phyloP scores from a whole-genome alignment of 1,140 invertebrate species.

The Drosophila azteca region DNA sequence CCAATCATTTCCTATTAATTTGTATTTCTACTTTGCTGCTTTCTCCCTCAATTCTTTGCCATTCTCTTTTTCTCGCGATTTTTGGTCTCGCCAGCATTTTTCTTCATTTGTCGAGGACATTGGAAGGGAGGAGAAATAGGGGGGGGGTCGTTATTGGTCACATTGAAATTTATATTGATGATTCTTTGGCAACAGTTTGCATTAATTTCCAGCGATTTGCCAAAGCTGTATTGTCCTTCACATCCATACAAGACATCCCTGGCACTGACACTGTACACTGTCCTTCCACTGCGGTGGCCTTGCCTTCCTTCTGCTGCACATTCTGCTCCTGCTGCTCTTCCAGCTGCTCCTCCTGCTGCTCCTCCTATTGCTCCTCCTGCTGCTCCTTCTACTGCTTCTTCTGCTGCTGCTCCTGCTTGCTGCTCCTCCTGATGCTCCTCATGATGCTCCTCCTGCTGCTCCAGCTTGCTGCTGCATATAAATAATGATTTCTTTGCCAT shows the following conservation, averaged over 20 bases:
- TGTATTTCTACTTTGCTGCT: not conserved
- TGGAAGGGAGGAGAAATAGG: too few species aligned
- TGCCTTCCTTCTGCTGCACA: not conserved
- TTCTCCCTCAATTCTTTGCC: not conserved
- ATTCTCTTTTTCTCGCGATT: too few species aligned
- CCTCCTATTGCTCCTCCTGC: too few species aligned
- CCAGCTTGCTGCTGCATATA: constrained; percentile 44
- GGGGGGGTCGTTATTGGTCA: constrained; percentile 54
- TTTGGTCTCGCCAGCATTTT: constrained; percentile 27
- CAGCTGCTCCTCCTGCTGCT: constrained; percentile 19
- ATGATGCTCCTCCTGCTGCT: constrained; percentile 6
- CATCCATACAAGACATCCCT: not conserved
- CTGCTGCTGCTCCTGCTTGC: not conserved
- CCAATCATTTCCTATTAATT: not conserved
- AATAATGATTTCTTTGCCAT: constrained; percentile 67
- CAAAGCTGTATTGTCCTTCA: constrained; percentile 19
- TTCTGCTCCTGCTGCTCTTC: not conserved
- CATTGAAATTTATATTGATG: constrained; percentile 73
- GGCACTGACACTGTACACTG: not conserved
- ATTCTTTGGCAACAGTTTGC: constrained; percentile 59
- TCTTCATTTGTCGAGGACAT: constrained; percentile 38
- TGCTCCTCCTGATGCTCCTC: constrained; percentile 5
- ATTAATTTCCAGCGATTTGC: constrained; percentile 50
- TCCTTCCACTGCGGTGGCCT: not conserved
- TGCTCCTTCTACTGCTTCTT: not conserved